Percentiles rank a stretch among this genome's conserved stretches.
These are phyloP conservation scores for Nymphalis polychloros DNA, from an alignment of 2,888 invertebrate species.

Conservation along the genomic window DNA sequence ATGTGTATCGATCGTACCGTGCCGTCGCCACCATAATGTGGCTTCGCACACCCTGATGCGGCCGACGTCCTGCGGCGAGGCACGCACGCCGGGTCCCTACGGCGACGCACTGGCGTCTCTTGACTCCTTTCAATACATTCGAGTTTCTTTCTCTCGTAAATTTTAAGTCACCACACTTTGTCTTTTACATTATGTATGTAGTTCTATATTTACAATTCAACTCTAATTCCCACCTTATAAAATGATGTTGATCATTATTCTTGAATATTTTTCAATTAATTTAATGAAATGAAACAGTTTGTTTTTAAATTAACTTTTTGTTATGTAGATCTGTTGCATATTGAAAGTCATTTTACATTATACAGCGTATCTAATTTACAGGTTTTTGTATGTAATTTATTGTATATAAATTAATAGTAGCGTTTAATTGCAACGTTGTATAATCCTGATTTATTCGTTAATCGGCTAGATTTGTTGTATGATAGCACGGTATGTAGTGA, in stretches of 20 bases:
- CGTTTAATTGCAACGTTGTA: slow-evolving; percentile 16
- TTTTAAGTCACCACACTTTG: slow-evolving; percentile 39
- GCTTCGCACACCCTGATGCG: slow-evolving; percentile 22
- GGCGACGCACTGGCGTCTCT: slow-evolving; percentile 48
- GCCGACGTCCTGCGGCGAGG: slow-evolving; percentile 60
- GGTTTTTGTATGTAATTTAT: slow-evolving; percentile 6
- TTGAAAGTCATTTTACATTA: neutral
- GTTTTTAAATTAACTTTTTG: neutral
- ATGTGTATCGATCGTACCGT: slow-evolving; percentile 30
- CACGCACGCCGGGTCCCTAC: slow-evolving; percentile 60
- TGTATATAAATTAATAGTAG: slow-evolving; percentile 16
- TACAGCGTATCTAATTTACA: neutral
- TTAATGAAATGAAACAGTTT: neutral
- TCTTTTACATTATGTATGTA: slow-evolving; percentile 27
- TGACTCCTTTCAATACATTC: slow-evolving; percentile 41
- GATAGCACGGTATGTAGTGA: slow-evolving; percentile 29
- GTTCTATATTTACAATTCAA: slow-evolving; percentile 22
- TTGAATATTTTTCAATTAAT: slow-evolving; percentile 13
- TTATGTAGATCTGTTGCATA: neutral
- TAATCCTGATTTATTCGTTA: slow-evolving; percentile 4
- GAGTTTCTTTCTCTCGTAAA: slow-evolving; percentile 42
- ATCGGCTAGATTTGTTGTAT: slow-evolving; percentile 37
- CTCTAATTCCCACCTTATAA: slow-evolving; percentile 27
- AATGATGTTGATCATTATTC: slow-evolving; percentile 8
- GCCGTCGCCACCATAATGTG: slow-evolving; percentile 32